Percentiles rank a stretch among this genome's conserved stretches.
These are phyloP conservation scores for Eupithecia inturbata DNA, from an alignment of 2,888 invertebrate genomes.

Conservation along the genomic window DNA sequence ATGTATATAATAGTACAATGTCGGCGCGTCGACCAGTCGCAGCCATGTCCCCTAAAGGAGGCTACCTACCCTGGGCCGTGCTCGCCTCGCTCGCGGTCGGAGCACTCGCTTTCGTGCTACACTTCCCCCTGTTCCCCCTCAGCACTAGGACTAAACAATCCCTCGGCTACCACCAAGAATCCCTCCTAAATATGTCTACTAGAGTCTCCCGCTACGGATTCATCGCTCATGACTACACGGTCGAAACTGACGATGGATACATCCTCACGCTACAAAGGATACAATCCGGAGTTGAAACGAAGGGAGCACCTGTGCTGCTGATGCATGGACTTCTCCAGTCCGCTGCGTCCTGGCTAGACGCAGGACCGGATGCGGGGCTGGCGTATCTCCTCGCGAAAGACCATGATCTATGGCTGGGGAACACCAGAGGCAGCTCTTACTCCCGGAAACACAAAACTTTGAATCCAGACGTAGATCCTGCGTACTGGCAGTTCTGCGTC, in stretches of 20 bases:
- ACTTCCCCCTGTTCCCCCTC: conserved; percentile 35
- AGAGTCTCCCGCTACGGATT: conserved; percentile 54
- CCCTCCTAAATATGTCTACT: conserved; percentile 43
- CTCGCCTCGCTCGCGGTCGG: conserved; percentile 40
- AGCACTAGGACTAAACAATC: conserved; percentile 37
- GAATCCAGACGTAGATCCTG: conserved; percentile 60
- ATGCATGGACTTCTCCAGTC: conserved; percentile 71
- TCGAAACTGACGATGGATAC: conserved; percentile 68
- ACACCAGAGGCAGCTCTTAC: conserved; percentile 59
- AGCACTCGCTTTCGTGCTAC: conserved; percentile 33
- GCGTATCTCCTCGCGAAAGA: conserved; percentile 54
- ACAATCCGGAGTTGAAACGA: conserved; percentile 32
- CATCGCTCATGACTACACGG: conserved; percentile 59
- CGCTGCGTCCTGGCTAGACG: conserved; percentile 66
- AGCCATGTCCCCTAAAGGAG: conserved; percentile 39
- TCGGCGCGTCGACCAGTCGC: conserved; percentile 21
- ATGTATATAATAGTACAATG: conserved; percentile 14
- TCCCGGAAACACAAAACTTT: conserved; percentile 75
- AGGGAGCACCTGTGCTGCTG: conserved; percentile 60
- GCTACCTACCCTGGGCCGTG: conserved; percentile 34
- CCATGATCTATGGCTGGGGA: conserved; percentile 49
- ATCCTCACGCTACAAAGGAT: conserved; percentile 55
- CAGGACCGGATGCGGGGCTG: conserved; percentile 60
- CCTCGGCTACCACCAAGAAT: conserved; percentile 44
- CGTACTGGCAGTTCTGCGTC: conserved; percentile 87